Evolutionary conservation across 2,888 invertebrate genomes (phyloP), one percentile per base, ranked within the genome.

Genomic region (Parapristionchus giblindavisi): DNA sequence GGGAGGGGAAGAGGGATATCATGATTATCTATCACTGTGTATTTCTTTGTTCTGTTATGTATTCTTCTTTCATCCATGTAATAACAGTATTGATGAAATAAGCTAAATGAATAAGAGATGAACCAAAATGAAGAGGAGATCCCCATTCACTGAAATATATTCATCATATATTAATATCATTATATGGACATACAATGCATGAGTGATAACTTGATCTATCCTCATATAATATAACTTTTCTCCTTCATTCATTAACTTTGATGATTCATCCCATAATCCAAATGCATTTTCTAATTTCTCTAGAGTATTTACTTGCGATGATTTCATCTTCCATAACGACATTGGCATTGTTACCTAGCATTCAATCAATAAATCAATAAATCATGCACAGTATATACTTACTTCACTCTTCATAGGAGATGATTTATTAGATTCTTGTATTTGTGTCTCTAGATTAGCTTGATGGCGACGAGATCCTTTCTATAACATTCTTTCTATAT

Each of bases 251-350:
- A 63, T 24, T 29, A 63, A 43, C 29, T 43, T 40, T 24, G 27
- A 27, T 14, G 63, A 63, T 0, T 63, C 63, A 24, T 63, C 43
- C 63, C 63, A 63, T 27, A 27, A 24, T 21, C 17, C 2, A 40
- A 43, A 43, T 4, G 63, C 40, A 8, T 3, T 14, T 17, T 65
- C 43, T 6, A 65, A 43, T 43, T 65, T 40, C 24, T 40, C 17
- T 14, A 43, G 34, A 11, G 65, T 65, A 6, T 27, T 32, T 1
- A 43, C 65, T 43, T 43, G 43, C 8, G 65, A 65, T 43, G 29
- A 43, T 32, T 65, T 65, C 65, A 65, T 43, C 43, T 65, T 40
- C 65, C 65, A 65, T 21, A 65, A 32, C n/a, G 40, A 43, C 40
- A 43, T 43, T 17, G 65, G 65, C 65, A 65, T 65, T 27, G 65